Evolutionary conservation across 2,113 vertebrate species (phyloP), one percentile per base, ranked within the genome.

Genomic region (Sturnira hondurensis): DNA sequence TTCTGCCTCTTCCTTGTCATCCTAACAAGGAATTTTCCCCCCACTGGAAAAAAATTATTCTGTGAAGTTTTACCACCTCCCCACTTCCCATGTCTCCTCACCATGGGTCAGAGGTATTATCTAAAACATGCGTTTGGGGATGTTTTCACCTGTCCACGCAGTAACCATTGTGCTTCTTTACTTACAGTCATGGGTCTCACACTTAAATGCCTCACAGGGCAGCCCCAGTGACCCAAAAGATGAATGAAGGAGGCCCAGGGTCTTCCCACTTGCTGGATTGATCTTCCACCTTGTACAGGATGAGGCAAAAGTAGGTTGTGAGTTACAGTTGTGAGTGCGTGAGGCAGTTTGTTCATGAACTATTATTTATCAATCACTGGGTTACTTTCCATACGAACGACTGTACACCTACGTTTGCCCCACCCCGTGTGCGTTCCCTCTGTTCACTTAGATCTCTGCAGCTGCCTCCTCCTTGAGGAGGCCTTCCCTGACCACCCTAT

Each of bases 401-500:
- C 73, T 76, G 73, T 33, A 33, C 33, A 33, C 9, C 73, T 76
- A 2, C 43, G 19, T 33, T 76, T 76, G 73, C 43, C 43, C 43
- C 16, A 50, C 43, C 31, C 16, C 50, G 41, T n/a, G 22, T 8
- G 28, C 13, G 3, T 33, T 85, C 41, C 15, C 47, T 96, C 73
- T 50, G 36, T 86, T 86, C 45, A 14, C 52, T 67, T 81, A 86
- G 47, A 74, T 70, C 36, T 26, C 4, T 43, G 19, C 56, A 68
- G 4, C 22, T 16, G 47, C 70, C 4, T 31, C 31, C 56, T 84
- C 41, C 54, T 68, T 19, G 31, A 24, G 50, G 61, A 73, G 38
- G 17, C 36, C 47, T 87, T 45, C 54, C 36, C 74, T 24, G 83
- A 89, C 96, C 89, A 73, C 95, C 80, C 45, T 78, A 87, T 70